Evolutionary conservation across 2,888 invertebrate genomes (phyloP).

Genomic region (Apomyelois bistriatella): DNA sequence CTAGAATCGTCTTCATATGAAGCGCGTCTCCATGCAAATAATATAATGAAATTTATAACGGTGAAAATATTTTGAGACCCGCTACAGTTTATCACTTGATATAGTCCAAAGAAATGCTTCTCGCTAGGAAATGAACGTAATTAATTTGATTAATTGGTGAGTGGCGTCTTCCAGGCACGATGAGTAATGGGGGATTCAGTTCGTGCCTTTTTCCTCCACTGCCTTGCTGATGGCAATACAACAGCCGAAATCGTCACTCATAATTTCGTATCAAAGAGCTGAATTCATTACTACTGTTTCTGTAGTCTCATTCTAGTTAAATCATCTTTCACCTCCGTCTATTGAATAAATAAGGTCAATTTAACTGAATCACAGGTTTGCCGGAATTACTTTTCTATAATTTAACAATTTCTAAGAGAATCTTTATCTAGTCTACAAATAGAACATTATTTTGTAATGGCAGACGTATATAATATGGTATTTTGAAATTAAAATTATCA

Average conservation of each 20-base stretch:
- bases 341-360: neutral
- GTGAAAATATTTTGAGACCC: neutral
- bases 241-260: constrained; percentile 4
- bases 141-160: constrained; percentile 68
- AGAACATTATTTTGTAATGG: no score
- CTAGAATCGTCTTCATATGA: neutral
- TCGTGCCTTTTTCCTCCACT: constrained; percentile 27
- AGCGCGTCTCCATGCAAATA: neutral
- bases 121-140: constrained; percentile 58
- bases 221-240: constrained; percentile 11
- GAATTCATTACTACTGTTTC: neutral
- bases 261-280: neutral
- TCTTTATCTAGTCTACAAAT: no score
- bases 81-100: constrained; percentile 20
- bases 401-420: no score
- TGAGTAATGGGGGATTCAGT: constrained; percentile 52
- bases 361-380: no score
- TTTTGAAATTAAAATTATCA: no score
- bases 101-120: constrained; percentile 31
- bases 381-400: no score
- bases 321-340: neutral
- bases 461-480: no score
- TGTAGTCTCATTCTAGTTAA: neutral
- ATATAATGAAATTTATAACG: neutral
- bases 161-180: constrained; percentile 53